phyloP scores from a whole-genome alignment of 2,888 invertebrate species.

The Zaprionus bogoriensis region DNA sequence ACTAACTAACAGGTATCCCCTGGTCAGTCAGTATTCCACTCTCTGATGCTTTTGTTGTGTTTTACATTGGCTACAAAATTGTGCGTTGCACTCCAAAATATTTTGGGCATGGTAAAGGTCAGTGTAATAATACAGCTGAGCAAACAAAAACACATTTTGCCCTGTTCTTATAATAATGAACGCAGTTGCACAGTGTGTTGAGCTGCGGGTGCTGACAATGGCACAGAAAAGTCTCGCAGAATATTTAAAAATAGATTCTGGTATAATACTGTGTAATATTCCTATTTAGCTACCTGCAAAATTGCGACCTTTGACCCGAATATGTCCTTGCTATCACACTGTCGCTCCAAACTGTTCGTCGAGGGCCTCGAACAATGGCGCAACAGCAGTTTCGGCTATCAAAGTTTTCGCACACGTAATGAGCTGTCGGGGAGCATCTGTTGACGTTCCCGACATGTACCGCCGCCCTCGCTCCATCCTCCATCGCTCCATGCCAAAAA shows the following conservation, averaged over 20 bases:
- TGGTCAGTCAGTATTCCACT: too few species aligned
- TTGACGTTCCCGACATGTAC: conserved; percentile 26
- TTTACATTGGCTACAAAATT: too few species aligned
- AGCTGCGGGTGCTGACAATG: too few species aligned
- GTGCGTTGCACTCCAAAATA: not conserved
- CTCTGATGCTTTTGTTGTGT: not conserved
- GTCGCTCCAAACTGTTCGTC: conserved; percentile 17
- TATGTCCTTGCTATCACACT: conserved; percentile 8
- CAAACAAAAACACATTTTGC: conserved; percentile 8
- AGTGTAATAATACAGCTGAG: conserved; percentile 1
- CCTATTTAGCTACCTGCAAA: too few species aligned
- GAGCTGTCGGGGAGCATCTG: conserved; percentile 30
- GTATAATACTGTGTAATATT: too few species aligned
- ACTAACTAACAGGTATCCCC: too few species aligned
- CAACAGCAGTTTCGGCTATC: conserved; percentile 22
- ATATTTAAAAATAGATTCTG: too few species aligned
- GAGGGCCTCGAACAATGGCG: conserved; percentile 33
- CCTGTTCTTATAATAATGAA: not conserved
- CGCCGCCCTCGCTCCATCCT: not conserved
- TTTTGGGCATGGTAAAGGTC: not conserved
- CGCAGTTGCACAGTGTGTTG: not conserved
- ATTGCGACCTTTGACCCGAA: too few species aligned
- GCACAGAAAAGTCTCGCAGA: not conserved
- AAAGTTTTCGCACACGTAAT: conserved; percentile 56
- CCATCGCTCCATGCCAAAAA: conserved; percentile 1